A percentile compares a stretch with the other conserved stretches of the same genome.
These are phyloP conservation scores for Pocillopora grandis DNA, from an alignment of 92 coral and sea anemone species.

Conservation along the genomic window DNA sequence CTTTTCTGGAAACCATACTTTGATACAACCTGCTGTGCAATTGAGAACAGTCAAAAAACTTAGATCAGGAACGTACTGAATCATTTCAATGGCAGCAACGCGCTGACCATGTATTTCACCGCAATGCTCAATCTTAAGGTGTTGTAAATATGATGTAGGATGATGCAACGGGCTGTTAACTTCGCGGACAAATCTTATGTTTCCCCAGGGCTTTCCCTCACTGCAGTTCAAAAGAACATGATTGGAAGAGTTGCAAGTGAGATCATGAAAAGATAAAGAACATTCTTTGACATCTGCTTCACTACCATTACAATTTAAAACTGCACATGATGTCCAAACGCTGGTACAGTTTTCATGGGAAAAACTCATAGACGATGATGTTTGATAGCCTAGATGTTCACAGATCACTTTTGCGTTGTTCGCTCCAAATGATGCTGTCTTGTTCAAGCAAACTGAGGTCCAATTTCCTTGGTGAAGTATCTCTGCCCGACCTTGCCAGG, in stretches of 20 bases:
- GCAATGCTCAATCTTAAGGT: conserved; percentile 37
- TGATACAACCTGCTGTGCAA: conserved; percentile 43
- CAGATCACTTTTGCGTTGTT: conserved; percentile 62
- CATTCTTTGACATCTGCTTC: conserved; percentile 28
- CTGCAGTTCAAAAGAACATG: conserved; percentile 16
- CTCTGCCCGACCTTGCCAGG: conserved; percentile 64
- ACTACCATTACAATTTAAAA: conserved; percentile 26
- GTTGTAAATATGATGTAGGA: conserved; percentile 14
- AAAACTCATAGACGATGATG: neutral
- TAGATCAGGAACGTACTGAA: conserved; percentile 37
- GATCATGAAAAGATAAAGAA: neutral
- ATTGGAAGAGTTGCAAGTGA: neutral
- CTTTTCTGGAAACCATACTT: conserved; percentile 39
- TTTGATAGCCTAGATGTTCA: conserved; percentile 64
- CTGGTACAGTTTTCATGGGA: neutral
- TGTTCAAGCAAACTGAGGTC: conserved; percentile 60
- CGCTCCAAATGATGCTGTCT: neutral
- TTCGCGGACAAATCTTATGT: conserved; percentile 35
- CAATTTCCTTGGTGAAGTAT: conserved; percentile 54
- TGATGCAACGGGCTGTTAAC: neutral
- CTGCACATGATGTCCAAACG: neutral
- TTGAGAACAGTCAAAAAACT: conserved; percentile 16
- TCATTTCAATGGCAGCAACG: conserved; percentile 38
- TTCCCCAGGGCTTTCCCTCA: conserved; percentile 44
- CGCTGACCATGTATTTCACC: conserved; percentile 28